phyloP scores from a whole-genome alignment of 1,140 invertebrate genomes.

The Ephestia elutella region DNA sequence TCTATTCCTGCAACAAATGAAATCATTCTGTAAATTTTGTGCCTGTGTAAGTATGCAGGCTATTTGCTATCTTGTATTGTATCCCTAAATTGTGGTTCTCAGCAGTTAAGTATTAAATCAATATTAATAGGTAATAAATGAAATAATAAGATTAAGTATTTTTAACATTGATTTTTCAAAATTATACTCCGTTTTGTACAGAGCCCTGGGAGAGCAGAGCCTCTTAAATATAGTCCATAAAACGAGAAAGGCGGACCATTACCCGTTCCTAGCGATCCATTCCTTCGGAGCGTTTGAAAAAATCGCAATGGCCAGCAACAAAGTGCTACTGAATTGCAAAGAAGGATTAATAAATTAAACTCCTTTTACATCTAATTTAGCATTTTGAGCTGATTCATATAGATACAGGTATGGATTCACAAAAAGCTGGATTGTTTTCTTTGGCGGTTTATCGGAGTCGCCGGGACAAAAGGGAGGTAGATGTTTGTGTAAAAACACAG shows the following conservation, averaged over 20 bases:
- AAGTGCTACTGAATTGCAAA: slow-evolving; percentile 3
- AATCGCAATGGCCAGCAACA: background rate
- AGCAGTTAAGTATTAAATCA: too few relatives aligned
- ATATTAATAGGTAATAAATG: too few relatives aligned
- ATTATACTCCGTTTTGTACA: too few relatives aligned
- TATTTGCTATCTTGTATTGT: too few relatives aligned
- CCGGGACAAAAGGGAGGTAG: background rate
- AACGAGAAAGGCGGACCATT: background rate
- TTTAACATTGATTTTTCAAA: too few relatives aligned
- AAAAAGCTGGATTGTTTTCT: background rate
- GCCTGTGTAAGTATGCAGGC: too few relatives aligned
- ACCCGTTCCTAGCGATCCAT: background rate
- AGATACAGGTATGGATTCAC: background rate
- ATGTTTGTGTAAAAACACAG: background rate
- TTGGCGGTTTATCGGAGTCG: background rate
- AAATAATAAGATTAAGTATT: too few relatives aligned
- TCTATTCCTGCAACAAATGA: too few relatives aligned
- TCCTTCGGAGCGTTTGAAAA: background rate
- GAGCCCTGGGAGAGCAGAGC: too few relatives aligned
- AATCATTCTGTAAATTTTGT: too few relatives aligned
- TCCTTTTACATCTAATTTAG: background rate
- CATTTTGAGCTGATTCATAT: background rate
- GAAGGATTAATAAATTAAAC: slow-evolving; percentile 3
- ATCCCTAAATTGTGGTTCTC: too few relatives aligned
- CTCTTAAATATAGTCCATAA: background rate